These are phyloP conservation scores for Pogona vitticeps DNA, from an alignment of 2,113 vertebrate species.

Conservation along the genomic window DNA sequence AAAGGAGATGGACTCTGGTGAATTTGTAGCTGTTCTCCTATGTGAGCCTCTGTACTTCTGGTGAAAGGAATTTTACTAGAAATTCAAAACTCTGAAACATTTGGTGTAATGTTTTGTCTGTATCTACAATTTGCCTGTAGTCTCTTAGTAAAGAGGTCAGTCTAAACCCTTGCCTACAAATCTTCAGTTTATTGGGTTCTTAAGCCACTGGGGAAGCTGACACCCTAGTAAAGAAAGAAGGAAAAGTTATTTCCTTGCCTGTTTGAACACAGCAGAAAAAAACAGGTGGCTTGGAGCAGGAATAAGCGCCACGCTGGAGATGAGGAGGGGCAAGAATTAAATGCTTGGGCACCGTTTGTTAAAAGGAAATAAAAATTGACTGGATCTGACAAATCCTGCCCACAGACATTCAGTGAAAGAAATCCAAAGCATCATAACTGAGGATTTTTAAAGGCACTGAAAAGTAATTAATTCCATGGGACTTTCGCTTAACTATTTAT, in stretches of 20 bases:
- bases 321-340: not conserved
- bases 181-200: not conserved
- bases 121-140: not conserved
- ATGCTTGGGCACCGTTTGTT: not conserved
- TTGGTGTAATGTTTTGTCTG: not conserved
- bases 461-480: not conserved
- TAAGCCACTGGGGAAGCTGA: not conserved
- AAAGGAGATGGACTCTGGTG: no score
- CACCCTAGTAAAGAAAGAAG: constrained; percentile 7
- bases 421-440: constrained; percentile 4
- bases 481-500: not conserved
- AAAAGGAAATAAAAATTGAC: not conserved
- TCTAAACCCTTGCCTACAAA: not conserved
- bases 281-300: rapidly evolving
- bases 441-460: not conserved
- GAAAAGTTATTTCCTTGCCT: not conserved
- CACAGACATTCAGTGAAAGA: not conserved
- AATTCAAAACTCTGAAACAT: no score
- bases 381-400: constrained; percentile 31
- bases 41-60: no score
- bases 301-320: not conserved
- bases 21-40: no score
- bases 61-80: no score
- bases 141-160: not conserved
- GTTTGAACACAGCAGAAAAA: not conserved